Evolutionary conservation across 2,797 vertebrate genomes (phyloP), one percentile per base, ranked within the genome.

Genomic region (Nannoperca obscura): DNA sequence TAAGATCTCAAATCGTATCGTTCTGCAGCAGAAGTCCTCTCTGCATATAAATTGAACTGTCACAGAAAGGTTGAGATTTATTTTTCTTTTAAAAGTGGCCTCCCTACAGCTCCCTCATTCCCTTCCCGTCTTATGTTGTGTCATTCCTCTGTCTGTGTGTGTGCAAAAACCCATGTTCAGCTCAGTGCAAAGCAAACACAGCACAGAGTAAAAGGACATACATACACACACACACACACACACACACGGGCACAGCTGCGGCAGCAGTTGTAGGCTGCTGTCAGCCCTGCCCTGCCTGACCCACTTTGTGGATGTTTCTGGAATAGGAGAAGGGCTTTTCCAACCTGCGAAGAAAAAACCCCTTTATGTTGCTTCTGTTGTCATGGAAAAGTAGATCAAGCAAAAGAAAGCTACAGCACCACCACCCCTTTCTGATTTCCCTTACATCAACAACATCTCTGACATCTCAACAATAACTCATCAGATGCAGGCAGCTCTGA

Each of bases 251-350:
- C 83, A 82, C 84, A 92, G 86, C 92, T 92, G 84, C 83, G 79
- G 82, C 79, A 78, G 82, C 90, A 86, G 81, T 91, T 88, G 91
- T 82, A 91, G 87, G 76, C 92, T 86, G 86, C 85, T 88, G 88
- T 89, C 90, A 89, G 88, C 88, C 80, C 90, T 87, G 89, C 88
- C 86, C 91, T 86, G 89, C 89, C 79, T 95, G 95, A 95, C 94
- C 94, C 93, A 95, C 91, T 95, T 95, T 89, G 36, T 11, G 87
- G 88, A 90, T 88, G 86, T 91, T 93, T 94, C 88, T 93, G 90
- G 89, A 94, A 92, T 63, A 92, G 71, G 61, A 91, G 70, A 91
- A 80, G 93, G 94, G 93, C 88, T 95, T 95, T 95, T 94, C 94
- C 93, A 87, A 86, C 78, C 86, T 68, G 79, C 36, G 24, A 75